Conservation (phyloP, 2,888 invertebrate species). For the Campoplex capitator region DNA sequence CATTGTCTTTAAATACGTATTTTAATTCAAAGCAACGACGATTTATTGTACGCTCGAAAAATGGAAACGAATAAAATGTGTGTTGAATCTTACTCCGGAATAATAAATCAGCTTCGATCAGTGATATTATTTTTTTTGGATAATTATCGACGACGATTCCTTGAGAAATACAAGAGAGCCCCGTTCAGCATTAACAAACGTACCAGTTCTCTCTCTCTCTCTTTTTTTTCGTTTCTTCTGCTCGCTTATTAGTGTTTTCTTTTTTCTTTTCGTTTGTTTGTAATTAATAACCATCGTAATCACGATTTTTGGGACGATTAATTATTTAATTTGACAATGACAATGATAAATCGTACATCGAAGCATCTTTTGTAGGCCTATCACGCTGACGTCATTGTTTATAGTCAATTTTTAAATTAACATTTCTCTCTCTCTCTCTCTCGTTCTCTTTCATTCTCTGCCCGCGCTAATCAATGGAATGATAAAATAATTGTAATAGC, state of each 20-base stretch:
- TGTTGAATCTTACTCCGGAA: conserved; percentile 31
- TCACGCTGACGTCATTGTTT: conserved; percentile 56
- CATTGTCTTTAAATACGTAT: conserved; percentile 42
- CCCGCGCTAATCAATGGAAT: conserved; percentile 44
- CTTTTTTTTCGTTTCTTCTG: conserved; percentile 42
- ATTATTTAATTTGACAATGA: conserved; percentile 53
- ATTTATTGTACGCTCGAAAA: conserved; percentile 41
- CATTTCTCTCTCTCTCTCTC: not conserved
- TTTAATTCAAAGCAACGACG: conserved; percentile 59
- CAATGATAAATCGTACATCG: conserved; percentile 64
- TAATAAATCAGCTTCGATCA: conserved; percentile 42
- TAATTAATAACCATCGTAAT: conserved; percentile 44
- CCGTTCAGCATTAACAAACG: conserved; percentile 30
- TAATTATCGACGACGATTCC: conserved; percentile 13
- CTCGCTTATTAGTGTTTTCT: conserved; percentile 5
- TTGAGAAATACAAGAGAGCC: not conserved
- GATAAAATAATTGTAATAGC: conserved; percentile 49
- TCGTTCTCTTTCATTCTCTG: conserved; percentile 1
- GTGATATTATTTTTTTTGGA: conserved; percentile 6
- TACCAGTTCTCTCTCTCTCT: conserved; percentile 13
- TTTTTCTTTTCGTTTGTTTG: not conserved
- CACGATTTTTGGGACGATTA: conserved; percentile 24
- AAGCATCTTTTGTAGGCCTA: conserved; percentile 67
- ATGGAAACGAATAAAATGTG: conserved; percentile 57
- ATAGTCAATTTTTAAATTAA: conserved; percentile 24